Conservation (phyloP, 2,888 invertebrate genomes). For the Holacanthella duospinosa region DNA sequence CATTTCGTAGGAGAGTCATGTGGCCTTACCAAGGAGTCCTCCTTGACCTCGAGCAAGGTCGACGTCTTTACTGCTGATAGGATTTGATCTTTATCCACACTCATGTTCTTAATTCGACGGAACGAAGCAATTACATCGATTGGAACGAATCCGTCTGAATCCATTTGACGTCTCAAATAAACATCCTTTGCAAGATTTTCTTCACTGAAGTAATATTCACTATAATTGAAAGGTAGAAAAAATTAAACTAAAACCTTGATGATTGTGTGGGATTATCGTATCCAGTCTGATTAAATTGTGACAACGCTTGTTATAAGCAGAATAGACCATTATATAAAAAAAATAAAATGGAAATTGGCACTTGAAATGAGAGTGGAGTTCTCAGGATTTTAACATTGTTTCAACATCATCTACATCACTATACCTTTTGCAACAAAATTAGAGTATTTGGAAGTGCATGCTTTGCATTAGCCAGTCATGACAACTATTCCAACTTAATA, state of each 20-base stretch:
- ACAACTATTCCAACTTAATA: too few relatives aligned
- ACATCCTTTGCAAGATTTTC: constrained; percentile 90
- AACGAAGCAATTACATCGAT: constrained; percentile 89
- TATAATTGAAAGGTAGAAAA: constrained; percentile 49
- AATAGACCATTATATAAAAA: too few relatives aligned
- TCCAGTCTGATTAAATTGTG: not conserved
- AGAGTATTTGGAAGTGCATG: too few relatives aligned
- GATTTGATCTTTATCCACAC: constrained; percentile 71
- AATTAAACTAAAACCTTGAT: not conserved
- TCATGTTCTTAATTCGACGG: constrained; percentile 79
- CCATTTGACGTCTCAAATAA: constrained; percentile 94
- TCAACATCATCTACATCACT: too few relatives aligned
- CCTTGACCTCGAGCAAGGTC: constrained; percentile 64
- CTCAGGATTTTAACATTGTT: too few relatives aligned
- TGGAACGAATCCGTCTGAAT: constrained; percentile 80
- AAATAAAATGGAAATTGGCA: too few relatives aligned
- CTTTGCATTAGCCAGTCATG: too few relatives aligned
- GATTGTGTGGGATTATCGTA: too few relatives aligned
- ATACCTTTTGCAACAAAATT: too few relatives aligned
- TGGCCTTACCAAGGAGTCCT: constrained; percentile 54
- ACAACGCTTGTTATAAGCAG: not conserved
- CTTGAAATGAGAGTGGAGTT: too few relatives aligned
- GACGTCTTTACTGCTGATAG: constrained; percentile 76
- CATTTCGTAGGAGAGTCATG: constrained; percentile 71
- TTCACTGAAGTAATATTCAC: constrained; percentile 96